Conservation (phyloP, 2,113 vertebrate genomes). For the Petromus typicus region DNA sequence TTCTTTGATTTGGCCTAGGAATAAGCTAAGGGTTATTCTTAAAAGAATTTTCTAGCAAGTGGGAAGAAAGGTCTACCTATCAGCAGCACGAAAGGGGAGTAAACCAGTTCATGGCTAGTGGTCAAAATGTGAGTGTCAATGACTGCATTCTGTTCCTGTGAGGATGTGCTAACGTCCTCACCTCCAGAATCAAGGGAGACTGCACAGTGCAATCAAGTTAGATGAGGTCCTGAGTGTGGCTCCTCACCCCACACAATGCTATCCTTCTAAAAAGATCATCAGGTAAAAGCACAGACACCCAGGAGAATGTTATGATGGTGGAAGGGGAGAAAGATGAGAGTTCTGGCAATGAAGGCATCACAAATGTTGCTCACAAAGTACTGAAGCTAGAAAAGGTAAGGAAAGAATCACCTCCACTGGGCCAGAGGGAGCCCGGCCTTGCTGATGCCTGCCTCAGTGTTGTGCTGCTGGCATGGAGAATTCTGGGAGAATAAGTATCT, state of each 20-base stretch:
- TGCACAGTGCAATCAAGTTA: not conserved
- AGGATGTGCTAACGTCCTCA: not conserved
- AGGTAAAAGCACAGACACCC: not conserved
- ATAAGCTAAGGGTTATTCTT: not conserved
- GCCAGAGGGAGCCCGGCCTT: not conserved
- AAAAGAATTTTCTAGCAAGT: not conserved
- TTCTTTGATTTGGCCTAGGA: not conserved
- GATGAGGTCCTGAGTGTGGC: not conserved
- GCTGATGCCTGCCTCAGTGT: not conserved
- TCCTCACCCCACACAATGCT: not conserved
- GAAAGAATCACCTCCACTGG: fast-evolving
- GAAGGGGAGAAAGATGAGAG: not conserved
- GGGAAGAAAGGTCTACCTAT: not conserved
- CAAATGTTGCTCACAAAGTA: too few relatives aligned
- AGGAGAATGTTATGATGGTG: fast-evolving
- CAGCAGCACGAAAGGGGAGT: not conserved
- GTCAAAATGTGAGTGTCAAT: not conserved
- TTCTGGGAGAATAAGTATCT: not conserved
- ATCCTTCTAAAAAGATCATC: not conserved
- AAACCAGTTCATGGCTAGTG: not conserved
- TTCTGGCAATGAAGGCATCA: fast-evolving
- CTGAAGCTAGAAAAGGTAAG: not conserved
- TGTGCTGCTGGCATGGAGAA: not conserved
- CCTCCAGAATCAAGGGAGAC: not conserved
- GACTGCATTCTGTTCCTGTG: fast-evolving